Conservation (phyloP, 1,140 invertebrate species). For the Papilio aristodemus region DNA sequence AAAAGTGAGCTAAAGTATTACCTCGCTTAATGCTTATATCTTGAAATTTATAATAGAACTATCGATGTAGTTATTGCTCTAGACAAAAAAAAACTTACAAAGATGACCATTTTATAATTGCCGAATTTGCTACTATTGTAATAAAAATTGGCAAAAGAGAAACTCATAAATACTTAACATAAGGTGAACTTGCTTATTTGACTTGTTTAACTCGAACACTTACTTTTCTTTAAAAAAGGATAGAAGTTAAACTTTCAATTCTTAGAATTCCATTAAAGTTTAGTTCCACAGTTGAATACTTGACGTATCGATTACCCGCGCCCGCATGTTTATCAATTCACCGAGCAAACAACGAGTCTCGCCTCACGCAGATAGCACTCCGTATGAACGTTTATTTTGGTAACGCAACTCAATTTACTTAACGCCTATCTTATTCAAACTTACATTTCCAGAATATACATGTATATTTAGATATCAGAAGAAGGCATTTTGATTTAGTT, state of each 20-base stretch:
- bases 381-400: slow-evolving; percentile 50
- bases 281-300: slow-evolving; percentile 23
- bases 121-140: too few species aligned
- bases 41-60: too few species aligned
- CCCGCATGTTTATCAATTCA: slow-evolving; percentile 65
- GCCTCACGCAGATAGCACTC: slow-evolving; percentile 47
- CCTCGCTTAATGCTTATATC: too few species aligned
- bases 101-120: too few species aligned
- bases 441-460: slow-evolving; percentile 1
- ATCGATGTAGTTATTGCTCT: too few species aligned
- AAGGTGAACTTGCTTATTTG: too few species aligned
- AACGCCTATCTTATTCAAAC: slow-evolving; percentile 22
- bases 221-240: too few species aligned
- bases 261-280: slow-evolving; percentile 16
- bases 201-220: too few species aligned
- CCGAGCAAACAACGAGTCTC: slow-evolving; percentile 54
- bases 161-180: too few species aligned
- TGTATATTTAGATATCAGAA: background rate
- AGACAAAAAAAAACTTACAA: too few species aligned
- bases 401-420: slow-evolving; percentile 35
- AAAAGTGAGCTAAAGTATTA: background rate
- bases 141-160: too few species aligned
- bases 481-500: too few species aligned
- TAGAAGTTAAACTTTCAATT: background rate
- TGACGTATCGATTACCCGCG: slow-evolving; percentile 54